Percentiles rank a stretch among this genome's conserved stretches.
Conservation (phyloP, 2,888 invertebrate species). For the Galerucella nymphaeae region DNA sequence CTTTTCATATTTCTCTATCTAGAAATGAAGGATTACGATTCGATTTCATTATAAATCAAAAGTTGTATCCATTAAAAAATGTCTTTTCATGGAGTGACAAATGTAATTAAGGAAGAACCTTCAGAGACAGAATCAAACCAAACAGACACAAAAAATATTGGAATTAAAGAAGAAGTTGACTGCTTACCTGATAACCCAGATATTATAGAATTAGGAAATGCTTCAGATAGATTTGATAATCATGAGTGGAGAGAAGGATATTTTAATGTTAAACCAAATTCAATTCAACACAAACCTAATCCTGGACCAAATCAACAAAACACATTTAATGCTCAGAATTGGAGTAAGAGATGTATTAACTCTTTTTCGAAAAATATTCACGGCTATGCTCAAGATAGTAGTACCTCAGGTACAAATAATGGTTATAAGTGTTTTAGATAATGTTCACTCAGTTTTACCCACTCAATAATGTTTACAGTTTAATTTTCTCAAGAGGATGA, state of each 20-base stretch:
- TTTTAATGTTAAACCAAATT: slow-evolving; percentile 2
- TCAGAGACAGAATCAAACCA: slow-evolving; percentile 23
- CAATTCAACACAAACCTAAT: not conserved
- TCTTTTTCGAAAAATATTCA: slow-evolving; percentile 5
- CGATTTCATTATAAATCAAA: not conserved
- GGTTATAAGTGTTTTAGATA: no score
- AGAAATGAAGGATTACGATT: not conserved
- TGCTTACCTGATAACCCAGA: slow-evolving; percentile 34
- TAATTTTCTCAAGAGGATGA: no score
- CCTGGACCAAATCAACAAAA: slow-evolving; percentile 8
- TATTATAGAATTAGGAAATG: slow-evolving; percentile 28
- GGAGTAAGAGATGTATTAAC: slow-evolving; percentile 18
- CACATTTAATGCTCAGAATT: slow-evolving; percentile 22
- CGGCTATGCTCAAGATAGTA: slow-evolving; percentile 2
- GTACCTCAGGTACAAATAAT: slow-evolving; percentile 17
- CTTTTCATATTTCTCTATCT: not conserved
- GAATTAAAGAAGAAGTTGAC: slow-evolving; percentile 29
- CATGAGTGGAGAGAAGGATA: slow-evolving; percentile 22
- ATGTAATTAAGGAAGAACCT: slow-evolving; percentile 32
- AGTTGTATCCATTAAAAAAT: not conserved
- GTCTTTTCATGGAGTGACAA: slow-evolving; percentile 7
- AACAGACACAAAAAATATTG: slow-evolving; percentile 11
- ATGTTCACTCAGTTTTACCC: no score
- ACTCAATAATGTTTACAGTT: no score
- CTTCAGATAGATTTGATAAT: slow-evolving; percentile 14